Base-by-base conservation (phyloP, 1,140 invertebrate species). In the Drosophila kikkawai region DNA sequence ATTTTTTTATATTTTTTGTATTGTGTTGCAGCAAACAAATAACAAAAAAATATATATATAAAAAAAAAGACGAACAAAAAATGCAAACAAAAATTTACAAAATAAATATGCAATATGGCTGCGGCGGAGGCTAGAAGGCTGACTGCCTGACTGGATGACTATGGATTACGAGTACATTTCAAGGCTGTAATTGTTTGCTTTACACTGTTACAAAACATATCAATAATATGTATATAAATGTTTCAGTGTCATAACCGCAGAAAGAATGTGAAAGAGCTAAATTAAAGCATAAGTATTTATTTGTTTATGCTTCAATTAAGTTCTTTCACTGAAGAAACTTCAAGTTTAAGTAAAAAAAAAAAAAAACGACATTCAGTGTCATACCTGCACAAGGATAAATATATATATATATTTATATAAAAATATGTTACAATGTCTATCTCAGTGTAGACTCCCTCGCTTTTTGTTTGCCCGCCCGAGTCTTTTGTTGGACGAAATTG, bases 111-210 rank as follows among this genome's bases (percentile, higher is more conserved):
- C 53, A 69, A 75, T 53, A 63, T 75, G 67, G 19, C 36, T 19
- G 61, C 12, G 36, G 55, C 61, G 19, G 11, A 32, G 37, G 58
- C 65, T 70, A 59, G 48, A 50, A 41, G 26, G 41, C 36, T 65
- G 39, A n/a, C 34, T 34, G 22, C n/a, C 32, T 57, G 44, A 48
- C 26, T 29, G 45, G 26, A 17, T 66, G 39, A 13, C 36, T 36
- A 17, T 11, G 47, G 36, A 57, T 37, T 68, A 66, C 34, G 53
- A 56, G 36, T 55, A 68, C 70, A 73, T 65, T 80, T 80, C 47
- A 50, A 67, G 60, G 66, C 65, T 61, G 79, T 73, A 82, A 82
- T 86, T 88, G 75, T 88, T 88, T 83, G 75, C 68, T 37, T 68
- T 39, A 11, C 53, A 56, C 53, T 39, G 34, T 0, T 7, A 15